phyloP scores from a whole-genome alignment of 2,797 vertebrate species.

The Kryptolebias ocellatus region DNA sequence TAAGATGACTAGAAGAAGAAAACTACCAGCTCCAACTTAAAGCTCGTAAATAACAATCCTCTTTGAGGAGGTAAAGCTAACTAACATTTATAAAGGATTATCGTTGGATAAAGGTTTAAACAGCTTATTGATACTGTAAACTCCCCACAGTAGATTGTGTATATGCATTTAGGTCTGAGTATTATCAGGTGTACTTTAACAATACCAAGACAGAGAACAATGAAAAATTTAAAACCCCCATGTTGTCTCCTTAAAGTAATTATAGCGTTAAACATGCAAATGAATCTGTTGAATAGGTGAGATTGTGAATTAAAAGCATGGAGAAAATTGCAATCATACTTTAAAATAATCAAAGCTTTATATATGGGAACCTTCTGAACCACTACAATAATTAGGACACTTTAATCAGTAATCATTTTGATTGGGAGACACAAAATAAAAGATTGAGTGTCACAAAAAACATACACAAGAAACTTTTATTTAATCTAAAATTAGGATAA shows the following conservation, averaged over 20 bases:
- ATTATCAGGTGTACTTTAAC: slow-evolving; percentile 30
- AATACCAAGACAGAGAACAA: slow-evolving; percentile 25
- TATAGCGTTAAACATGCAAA: slow-evolving; percentile 49
- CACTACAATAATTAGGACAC: slow-evolving; percentile 29
- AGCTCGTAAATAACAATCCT: slow-evolving; percentile 29
- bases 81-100: slow-evolving; percentile 41
- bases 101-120: slow-evolving; percentile 24
- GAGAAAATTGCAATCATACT: slow-evolving; percentile 49
- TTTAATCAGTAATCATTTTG: slow-evolving; percentile 12
- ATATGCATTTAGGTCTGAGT: background rate
- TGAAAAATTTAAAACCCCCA: slow-evolving; percentile 45
- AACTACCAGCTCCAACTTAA: slow-evolving; percentile 21
- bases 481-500: too few species aligned
- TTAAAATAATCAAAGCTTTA: slow-evolving; percentile 61
- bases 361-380: slow-evolving; percentile 47
- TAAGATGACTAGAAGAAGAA: slow-evolving; percentile 33
- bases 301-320: slow-evolving; percentile 29
- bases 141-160: background rate
- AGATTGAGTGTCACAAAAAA: too few species aligned
- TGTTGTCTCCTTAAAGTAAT: slow-evolving; percentile 70
- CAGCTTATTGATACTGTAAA: slow-evolving; percentile 33
- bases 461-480: too few species aligned
- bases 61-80: slow-evolving; percentile 33
- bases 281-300: slow-evolving; percentile 49
- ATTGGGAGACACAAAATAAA: background rate